Percentiles rank a stretch among this genome's conserved stretches.
Evolutionary conservation across 2,888 invertebrate genomes (phyloP).

Genomic region (Trachelus iudaicus): DNA sequence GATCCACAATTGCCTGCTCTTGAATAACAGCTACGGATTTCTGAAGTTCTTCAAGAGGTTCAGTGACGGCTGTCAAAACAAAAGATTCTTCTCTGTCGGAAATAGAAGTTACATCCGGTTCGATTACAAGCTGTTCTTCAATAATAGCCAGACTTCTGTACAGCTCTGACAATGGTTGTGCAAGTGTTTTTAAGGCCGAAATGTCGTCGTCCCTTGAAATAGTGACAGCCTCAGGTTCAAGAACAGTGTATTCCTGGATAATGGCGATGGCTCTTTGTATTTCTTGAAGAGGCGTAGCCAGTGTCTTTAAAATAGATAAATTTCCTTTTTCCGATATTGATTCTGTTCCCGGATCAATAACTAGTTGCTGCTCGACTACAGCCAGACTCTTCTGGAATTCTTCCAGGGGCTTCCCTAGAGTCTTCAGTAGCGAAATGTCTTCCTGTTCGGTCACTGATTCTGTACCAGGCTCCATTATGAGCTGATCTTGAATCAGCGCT

Average conservation of each 20-base stretch:
- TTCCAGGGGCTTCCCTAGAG: constrained; percentile 46
- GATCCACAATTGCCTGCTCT: constrained; percentile 52
- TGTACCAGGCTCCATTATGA: constrained; percentile 48
- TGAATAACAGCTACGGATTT: constrained; percentile 44
- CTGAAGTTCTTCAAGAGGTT: constrained; percentile 51
- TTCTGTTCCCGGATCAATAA: constrained; percentile 43
- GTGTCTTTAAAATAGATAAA: constrained; percentile 34
- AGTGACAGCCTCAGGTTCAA: constrained; percentile 22
- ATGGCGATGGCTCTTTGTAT: constrained; percentile 46
- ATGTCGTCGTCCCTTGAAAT: constrained; percentile 10
- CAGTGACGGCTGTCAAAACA: constrained; percentile 28
- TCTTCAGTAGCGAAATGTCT: constrained; percentile 34
- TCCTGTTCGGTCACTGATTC: constrained; percentile 8
- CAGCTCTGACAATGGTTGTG: constrained; percentile 51
- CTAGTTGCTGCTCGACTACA: constrained; percentile 45
- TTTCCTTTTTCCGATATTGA: constrained; percentile 50
- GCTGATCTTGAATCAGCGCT: constrained; percentile 56
- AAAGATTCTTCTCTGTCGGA: constrained; percentile 26
- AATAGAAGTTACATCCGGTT: constrained; percentile 23
- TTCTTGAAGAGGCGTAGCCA: constrained; percentile 47
- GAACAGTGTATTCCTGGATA: constrained; percentile 36
- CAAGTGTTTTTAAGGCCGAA: constrained; percentile 54
- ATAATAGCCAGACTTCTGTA: constrained; percentile 50
- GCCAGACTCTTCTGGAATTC: constrained; percentile 48
- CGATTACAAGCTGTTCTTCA: constrained; percentile 48